These are phyloP conservation scores for Tenthredo amoena DNA, from an alignment of 2,888 invertebrate species.

Conservation along the genomic window DNA sequence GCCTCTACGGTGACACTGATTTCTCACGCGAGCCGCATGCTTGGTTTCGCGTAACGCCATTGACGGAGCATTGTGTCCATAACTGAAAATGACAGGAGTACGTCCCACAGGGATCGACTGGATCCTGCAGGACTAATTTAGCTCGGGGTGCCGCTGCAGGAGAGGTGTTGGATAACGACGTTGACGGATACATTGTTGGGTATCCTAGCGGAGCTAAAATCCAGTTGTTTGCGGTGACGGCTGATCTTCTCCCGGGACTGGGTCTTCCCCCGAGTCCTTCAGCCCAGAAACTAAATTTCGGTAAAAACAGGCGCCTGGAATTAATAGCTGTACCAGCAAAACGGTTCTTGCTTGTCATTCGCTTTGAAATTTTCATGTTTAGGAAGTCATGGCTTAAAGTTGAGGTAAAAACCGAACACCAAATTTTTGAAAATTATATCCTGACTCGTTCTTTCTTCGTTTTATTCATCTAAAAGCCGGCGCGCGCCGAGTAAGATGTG, in stretches of 20 bases:
- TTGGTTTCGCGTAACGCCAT: slow-evolving; percentile 69
- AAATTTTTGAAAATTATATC: neutral
- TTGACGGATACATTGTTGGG: slow-evolving; percentile 74
- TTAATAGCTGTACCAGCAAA: neutral
- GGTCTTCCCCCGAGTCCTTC: slow-evolving; percentile 51
- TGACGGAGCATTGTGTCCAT: slow-evolving; percentile 60
- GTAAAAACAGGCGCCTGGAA: neutral
- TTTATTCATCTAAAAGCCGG: neutral
- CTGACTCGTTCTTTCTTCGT: neutral
- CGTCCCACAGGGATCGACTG: slow-evolving; percentile 71
- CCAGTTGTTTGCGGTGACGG: slow-evolving; percentile 70
- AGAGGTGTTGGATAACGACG: slow-evolving; percentile 60
- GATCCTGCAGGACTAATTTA: slow-evolving; percentile 75
- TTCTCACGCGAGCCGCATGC: slow-evolving; percentile 48
- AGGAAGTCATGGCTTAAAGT: neutral
- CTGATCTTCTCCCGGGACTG: slow-evolving; percentile 50
- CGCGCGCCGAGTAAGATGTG: slow-evolving; percentile 18
- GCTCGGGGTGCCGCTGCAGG: slow-evolving; percentile 62
- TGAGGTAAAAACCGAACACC: neutral
- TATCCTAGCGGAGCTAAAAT: slow-evolving; percentile 69
- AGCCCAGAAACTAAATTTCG: neutral
- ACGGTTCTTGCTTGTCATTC: neutral
- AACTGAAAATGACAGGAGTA: slow-evolving; percentile 71
- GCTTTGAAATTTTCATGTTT: neutral
- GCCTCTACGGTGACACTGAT: neutral